Evolutionary conservation across 2,888 invertebrate genomes (phyloP), one percentile per base, ranked within the genome.

Genomic region (Drosophila gaucha): DNA sequence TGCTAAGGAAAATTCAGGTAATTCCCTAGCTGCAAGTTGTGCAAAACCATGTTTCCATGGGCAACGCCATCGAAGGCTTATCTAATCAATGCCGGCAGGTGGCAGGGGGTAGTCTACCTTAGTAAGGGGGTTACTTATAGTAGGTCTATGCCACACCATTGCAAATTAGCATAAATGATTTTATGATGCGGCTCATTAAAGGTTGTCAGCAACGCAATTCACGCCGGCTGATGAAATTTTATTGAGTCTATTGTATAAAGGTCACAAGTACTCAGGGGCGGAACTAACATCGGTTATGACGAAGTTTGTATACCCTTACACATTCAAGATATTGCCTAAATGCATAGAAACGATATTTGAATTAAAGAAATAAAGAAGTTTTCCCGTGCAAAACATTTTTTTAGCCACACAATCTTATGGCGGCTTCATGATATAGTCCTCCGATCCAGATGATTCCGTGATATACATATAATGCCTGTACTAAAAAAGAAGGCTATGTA

Each of bases 1-100:
- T 83, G 79, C 47, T 86, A 2, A 65, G 44, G 39, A 84, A 47
- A 71, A 41, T 86, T 59, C 84, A 86, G 86, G 86, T 83, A 86
- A 24, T 16, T 22, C 10, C 14, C 12, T 4, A 12, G n/a, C 20
- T 36, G 6, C 26, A 30, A 30, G 12, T 50, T 51, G 52, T 35
- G 26, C 24, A 24, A 10, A 18, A 8, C n/a, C 6, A 8, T 16
- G 64, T 67, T 54, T n/a, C 70, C 74, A 35, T 1, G 20, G 59
- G 63, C 59, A 55, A 76, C 72, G 35, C 28, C 35, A 3, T 24
- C 30, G n/a, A 18, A 12, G 28, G 59, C 72, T 73, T 69, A 76
- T 76, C 75, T 76, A 76, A 76, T 76, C 75, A 59, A 39, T 54
- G 41, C 9, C 6, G 10, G 26, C 4, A 6, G 18, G 9, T n/a